Percentiles rank a stretch among this genome's conserved stretches.
These are phyloP conservation scores for Trematocara variabile DNA, from an alignment of 2,113 vertebrate species.

Conservation along the genomic window DNA sequence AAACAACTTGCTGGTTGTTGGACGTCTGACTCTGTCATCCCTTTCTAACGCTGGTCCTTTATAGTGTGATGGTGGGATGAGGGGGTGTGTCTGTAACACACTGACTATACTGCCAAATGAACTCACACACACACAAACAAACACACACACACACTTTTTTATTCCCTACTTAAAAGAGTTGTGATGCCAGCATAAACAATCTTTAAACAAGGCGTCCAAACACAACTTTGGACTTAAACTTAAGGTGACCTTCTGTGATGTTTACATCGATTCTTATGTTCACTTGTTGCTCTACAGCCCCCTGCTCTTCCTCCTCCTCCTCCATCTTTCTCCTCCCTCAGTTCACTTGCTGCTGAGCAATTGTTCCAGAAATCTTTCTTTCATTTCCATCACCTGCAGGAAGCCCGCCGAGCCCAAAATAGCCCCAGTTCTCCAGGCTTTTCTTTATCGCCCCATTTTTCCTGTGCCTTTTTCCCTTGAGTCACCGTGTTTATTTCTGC, in stretches of 20 bases:
- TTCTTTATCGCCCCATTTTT: constrained; percentile 64
- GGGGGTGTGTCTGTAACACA: constrained; percentile 29
- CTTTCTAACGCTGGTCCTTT: constrained; percentile 45
- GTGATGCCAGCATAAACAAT: constrained; percentile 6
- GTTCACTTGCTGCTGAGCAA: constrained; percentile 54
- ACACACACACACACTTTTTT: constrained; percentile 24
- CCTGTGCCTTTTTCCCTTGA: constrained; percentile 66
- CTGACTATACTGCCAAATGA: background rate
- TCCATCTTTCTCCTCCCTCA: constrained; percentile 31
- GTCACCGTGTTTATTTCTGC: constrained; percentile 58
- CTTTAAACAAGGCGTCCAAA: background rate
- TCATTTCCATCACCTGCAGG: constrained; percentile 78
- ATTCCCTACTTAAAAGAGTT: constrained; percentile 9
- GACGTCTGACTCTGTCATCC: constrained; percentile 18
- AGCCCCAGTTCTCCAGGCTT: constrained; percentile 57
- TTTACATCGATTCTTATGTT: constrained; percentile 37
- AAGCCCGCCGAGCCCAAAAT: constrained; percentile 71
- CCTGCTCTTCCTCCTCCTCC: background rate
- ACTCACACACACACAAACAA: constrained; percentile 26
- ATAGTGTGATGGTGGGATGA: constrained; percentile 27
- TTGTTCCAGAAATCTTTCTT: constrained; percentile 68
- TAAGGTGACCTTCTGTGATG: constrained; percentile 25
- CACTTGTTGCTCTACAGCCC: background rate
- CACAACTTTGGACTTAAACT: constrained; percentile 8
- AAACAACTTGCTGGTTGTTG: background rate